These are phyloP conservation scores for Cetoscarus ocellatus DNA, from an alignment of 2,797 vertebrate species.

Conservation along the genomic window DNA sequence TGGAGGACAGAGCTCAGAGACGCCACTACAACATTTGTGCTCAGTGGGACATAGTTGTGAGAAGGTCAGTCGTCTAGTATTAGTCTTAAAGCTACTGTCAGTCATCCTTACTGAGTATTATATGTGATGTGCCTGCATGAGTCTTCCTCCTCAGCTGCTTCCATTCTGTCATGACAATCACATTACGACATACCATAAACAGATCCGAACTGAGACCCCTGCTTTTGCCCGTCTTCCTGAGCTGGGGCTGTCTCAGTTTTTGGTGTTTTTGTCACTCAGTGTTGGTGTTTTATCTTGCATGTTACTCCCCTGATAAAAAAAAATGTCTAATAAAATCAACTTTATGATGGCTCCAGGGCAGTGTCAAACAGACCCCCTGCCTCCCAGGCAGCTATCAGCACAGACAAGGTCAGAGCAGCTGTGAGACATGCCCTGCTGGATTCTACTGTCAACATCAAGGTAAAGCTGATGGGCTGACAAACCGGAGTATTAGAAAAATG, in stretches of 20 bases:
- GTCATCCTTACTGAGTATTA: conserved; percentile 44
- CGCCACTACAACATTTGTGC: conserved; percentile 78
- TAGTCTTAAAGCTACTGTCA: conserved; percentile 51
- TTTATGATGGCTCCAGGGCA: conserved; percentile 76
- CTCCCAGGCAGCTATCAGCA: conserved; percentile 87
- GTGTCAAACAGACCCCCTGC: conserved; percentile 74
- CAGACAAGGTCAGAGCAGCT: conserved; percentile 83
- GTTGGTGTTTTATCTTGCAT: conserved; percentile 21
- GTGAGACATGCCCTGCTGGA: conserved; percentile 81
- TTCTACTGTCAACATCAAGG: conserved; percentile 81
- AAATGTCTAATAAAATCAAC: conserved; percentile 32
- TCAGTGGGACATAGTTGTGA: conserved; percentile 82
- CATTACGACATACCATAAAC: conserved; percentile 13
- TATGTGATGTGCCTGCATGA: conserved; percentile 35
- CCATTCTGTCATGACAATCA: conserved; percentile 28
- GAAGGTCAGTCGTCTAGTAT: conserved; percentile 70
- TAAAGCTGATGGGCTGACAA: conserved; percentile 50
- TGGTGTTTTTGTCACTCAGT: conserved; percentile 8
- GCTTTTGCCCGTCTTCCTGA: conserved; percentile 7
- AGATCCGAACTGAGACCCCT: conserved; percentile 2
- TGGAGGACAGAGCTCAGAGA: conserved; percentile 80
- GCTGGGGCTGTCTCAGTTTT: conserved; percentile 2
- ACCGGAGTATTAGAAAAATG: conserved; percentile 3
- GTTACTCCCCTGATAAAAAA: conserved; percentile 21
- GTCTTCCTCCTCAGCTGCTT: conserved; percentile 6